phyloP scores from a whole-genome alignment of 1,140 invertebrate genomes.

The Drosophila mauritiana region DNA sequence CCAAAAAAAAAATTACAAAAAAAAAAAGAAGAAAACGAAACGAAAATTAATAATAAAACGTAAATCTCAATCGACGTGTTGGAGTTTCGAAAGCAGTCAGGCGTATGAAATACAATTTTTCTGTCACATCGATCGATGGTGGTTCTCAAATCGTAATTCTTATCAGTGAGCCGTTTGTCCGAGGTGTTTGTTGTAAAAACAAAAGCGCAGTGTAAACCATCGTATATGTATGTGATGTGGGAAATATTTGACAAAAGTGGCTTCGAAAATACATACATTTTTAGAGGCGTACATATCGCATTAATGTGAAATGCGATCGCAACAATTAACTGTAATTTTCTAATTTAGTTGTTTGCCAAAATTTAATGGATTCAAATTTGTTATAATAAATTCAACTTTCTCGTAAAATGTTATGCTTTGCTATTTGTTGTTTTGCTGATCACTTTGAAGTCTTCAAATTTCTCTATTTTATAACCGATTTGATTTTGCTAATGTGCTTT shows the following conservation, averaged over 20 bases:
- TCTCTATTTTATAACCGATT: constrained; percentile 2
- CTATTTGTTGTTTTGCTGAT: constrained; percentile 1
- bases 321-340: neutral
- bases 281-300: neutral
- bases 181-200: constrained; percentile 5
- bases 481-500: neutral
- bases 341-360: neutral
- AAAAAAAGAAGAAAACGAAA: neutral
- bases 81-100: constrained; percentile 31
- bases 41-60: constrained; percentile 31
- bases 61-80: constrained; percentile 25
- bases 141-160: constrained; percentile 12
- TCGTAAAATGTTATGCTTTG: constrained; percentile 3
- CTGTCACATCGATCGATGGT: constrained; percentile 1
- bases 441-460: constrained; percentile 5
- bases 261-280: neutral
- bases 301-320: neutral
- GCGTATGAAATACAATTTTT: constrained; percentile 18
- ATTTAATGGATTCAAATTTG: constrained; percentile 8
- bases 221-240: neutral
- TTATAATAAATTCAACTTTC: constrained; percentile 5
- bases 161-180: constrained; percentile 14
- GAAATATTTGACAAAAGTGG: constrained; percentile 3
- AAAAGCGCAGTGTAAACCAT: constrained; percentile 5
- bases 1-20: constrained; percentile 5